These are phyloP conservation scores for Xiphophorus couchianus DNA, from an alignment of 2,113 vertebrate genomes.

Conservation along the genomic window DNA sequence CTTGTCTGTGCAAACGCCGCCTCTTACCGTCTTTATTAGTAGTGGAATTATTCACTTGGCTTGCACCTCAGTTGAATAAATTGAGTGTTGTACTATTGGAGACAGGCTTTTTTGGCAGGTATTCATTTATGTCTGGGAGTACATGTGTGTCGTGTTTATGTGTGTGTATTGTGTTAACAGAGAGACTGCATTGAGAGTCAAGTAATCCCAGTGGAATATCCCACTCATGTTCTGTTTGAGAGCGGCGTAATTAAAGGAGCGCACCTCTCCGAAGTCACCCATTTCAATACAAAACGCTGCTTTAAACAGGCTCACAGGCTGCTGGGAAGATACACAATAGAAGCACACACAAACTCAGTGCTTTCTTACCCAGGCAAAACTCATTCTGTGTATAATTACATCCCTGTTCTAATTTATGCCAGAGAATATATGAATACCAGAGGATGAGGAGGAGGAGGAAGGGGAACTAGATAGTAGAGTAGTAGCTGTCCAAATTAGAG, in stretches of 20 bases:
- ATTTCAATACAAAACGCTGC: constrained; percentile 82
- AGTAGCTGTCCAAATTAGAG: constrained; percentile 13
- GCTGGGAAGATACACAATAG: constrained; percentile 12
- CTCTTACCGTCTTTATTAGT: constrained; percentile 77
- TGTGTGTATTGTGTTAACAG: constrained; percentile 67
- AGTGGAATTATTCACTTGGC: constrained; percentile 78
- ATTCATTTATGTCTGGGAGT: constrained; percentile 52
- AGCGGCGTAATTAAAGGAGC: constrained; percentile 83
- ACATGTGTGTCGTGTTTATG: constrained; percentile 41
- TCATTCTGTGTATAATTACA: constrained; percentile 76
- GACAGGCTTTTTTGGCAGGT: constrained; percentile 65
- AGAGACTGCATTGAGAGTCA: constrained; percentile 74
- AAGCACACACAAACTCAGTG: constrained; percentile 11
- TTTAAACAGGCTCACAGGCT: constrained; percentile 57
- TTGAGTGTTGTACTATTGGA: constrained; percentile 72
- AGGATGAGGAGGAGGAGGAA: constrained; percentile 40
- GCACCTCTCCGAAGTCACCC: constrained; percentile 80
- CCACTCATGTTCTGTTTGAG: constrained; percentile 85
- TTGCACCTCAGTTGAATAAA: constrained; percentile 76
- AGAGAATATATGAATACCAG: constrained; percentile 77
- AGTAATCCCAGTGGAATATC: constrained; percentile 82
- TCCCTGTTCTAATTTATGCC: constrained; percentile 78
- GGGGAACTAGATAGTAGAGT: constrained; percentile 15
- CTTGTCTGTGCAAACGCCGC: constrained; percentile 37
- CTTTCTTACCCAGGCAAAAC: constrained; percentile 44